Evolutionary conservation across 2,888 invertebrate genomes (phyloP).

Genomic region (Leptinotarsa tumamoca): DNA sequence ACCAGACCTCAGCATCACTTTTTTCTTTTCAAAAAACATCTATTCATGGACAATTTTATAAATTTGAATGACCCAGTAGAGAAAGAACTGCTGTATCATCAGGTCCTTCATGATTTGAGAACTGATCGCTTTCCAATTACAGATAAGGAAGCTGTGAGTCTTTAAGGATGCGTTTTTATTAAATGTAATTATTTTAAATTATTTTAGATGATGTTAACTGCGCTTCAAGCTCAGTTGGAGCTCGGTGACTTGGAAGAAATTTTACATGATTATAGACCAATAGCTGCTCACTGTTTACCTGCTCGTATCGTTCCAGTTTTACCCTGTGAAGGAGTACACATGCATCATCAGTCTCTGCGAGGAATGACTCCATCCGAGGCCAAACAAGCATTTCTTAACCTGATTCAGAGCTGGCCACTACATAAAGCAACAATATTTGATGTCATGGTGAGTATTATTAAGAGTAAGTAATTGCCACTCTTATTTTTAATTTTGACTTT

Average conservation of each 20-base stretch:
- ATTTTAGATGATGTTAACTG: constrained; percentile 89
- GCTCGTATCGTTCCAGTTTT: constrained; percentile 82
- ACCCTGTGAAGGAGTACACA: constrained; percentile 86
- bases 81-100: constrained; percentile 93
- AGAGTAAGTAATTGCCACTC: too few species aligned
- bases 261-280: constrained; percentile 74
- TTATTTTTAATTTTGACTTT: neutral
- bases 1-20: constrained; percentile 72
- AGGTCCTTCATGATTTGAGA: constrained; percentile 89
- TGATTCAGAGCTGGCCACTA: constrained; percentile 93
- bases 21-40: constrained; percentile 84
- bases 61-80: constrained; percentile 88
- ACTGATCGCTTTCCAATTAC: constrained; percentile 93
- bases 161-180: constrained; percentile 23
- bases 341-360: constrained; percentile 90
- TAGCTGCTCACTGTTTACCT: constrained; percentile 86
- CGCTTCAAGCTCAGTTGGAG: constrained; percentile 93
- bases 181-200: neutral
- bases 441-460: constrained; percentile 81
- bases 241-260: constrained; percentile 84
- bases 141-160: constrained; percentile 91
- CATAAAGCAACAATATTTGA: constrained; percentile 94
- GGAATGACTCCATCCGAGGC: constrained; percentile 90
- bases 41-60: constrained; percentile 84
- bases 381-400: constrained; percentile 91